Percentiles rank a stretch among this genome's conserved stretches.
Evolutionary conservation across 2,797 vertebrate genomes (phyloP).

Genomic region (Menidia menidia): DNA sequence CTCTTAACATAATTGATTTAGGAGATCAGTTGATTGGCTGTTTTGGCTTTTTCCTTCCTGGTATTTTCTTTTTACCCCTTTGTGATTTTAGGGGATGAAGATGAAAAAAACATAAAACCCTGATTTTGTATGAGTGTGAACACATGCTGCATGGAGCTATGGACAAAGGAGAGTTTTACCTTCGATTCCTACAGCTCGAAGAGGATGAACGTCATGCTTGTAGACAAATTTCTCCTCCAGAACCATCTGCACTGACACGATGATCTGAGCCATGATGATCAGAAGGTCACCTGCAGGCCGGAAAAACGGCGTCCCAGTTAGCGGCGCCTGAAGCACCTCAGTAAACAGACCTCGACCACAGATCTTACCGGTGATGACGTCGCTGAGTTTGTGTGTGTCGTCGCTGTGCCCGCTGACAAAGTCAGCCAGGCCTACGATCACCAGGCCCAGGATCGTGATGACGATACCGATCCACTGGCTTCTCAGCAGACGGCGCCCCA

Average conservation of each 20-base stretch:
- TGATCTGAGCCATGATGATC: slow-evolving; percentile 94
- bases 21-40: not conserved
- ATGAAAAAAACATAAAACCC: not conserved
- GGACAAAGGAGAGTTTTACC: slow-evolving; percentile 73
- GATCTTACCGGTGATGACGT: slow-evolving; percentile 89
- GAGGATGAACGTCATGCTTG: slow-evolving; percentile 91
- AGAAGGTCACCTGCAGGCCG: slow-evolving; percentile 88
- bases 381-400: slow-evolving; percentile 82
- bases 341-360: not conserved
- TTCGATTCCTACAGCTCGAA: slow-evolving; percentile 92
- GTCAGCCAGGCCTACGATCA: slow-evolving; percentile 91
- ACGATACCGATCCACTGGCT: slow-evolving; percentile 93
- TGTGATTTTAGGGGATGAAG: not conserved
- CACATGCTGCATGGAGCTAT: not conserved
- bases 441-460: slow-evolving; percentile 89
- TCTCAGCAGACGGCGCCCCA: slow-evolving; percentile 83
- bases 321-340: not conserved
- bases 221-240: slow-evolving; percentile 95
- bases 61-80: not conserved
- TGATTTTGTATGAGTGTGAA: not conserved
- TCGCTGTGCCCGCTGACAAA: slow-evolving; percentile 76
- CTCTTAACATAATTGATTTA: slow-evolving; percentile 6
- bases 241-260: slow-evolving; percentile 93
- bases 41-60: no score
- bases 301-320: not conserved